These are phyloP conservation scores for Rhynchophorus ferrugineus DNA, from an alignment of 1,140 invertebrate genomes.

Conservation along the genomic window DNA sequence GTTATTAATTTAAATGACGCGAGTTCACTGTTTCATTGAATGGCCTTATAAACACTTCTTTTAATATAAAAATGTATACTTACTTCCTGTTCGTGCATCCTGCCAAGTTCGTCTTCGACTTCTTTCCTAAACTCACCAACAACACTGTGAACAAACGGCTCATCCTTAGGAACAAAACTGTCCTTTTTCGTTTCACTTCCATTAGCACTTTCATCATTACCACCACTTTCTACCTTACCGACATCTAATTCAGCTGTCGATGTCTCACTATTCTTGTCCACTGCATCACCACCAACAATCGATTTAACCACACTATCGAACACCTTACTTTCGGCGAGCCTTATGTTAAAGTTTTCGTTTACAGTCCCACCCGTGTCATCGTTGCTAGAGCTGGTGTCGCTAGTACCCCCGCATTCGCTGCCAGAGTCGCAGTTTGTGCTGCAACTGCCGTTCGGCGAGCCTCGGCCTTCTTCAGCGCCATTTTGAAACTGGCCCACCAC, in stretches of 20 bases:
- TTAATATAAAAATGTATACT: not conserved
- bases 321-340: slow-evolving; percentile 8
- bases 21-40: no score
- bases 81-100: slow-evolving; percentile 17
- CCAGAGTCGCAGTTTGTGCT: slow-evolving; percentile 5
- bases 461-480: not conserved
- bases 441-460: slow-evolving; percentile 2
- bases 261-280: not conserved
- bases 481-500: not conserved
- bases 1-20: no score
- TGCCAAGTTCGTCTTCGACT: slow-evolving; percentile 47
- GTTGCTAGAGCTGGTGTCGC: slow-evolving; percentile 2
- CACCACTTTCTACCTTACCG: not conserved
- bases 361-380: slow-evolving; percentile 5
- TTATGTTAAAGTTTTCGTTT: slow-evolving; percentile 11
- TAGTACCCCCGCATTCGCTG: not conserved
- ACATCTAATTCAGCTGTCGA: not conserved
- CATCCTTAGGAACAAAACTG: no score
- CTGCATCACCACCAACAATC: not conserved
- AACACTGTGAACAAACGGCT: slow-evolving; percentile 33
- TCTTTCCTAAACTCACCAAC: slow-evolving; percentile 50
- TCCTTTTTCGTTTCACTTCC: no score
- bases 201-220: not conserved
- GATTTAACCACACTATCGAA: slow-evolving; percentile 4
- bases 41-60: no score